These are phyloP conservation scores for Tachuris rubrigastra DNA, from an alignment of 2,113 vertebrate species.

Conservation along the genomic window DNA sequence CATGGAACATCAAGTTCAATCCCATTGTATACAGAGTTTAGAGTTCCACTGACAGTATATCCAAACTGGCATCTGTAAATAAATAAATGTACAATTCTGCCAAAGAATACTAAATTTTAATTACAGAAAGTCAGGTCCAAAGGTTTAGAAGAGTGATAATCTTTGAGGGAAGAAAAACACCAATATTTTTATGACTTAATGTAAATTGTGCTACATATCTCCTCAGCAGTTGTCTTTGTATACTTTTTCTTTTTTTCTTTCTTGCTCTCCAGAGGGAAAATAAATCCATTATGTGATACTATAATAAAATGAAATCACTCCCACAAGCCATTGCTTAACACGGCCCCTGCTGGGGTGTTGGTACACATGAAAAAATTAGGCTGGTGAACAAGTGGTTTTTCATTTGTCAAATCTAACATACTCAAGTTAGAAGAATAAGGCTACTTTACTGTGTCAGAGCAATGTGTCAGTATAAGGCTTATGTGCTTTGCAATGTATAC, in stretches of 20 bases:
- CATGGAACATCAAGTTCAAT: not conserved
- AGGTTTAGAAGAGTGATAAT: not conserved
- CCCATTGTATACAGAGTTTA: not conserved
- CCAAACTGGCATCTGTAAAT: not conserved
- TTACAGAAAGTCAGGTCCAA: not conserved
- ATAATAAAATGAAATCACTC: not conserved
- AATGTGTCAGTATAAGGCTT: not conserved
- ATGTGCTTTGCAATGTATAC: fast-evolving
- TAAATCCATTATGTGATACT: not conserved
- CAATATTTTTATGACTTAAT: not conserved
- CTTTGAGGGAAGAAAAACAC: not conserved
- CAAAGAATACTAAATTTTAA: not conserved
- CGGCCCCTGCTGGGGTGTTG: not conserved
- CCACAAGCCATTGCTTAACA: not conserved
- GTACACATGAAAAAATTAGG: not conserved
- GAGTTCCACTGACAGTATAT: not conserved
- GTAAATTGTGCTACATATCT: not conserved
- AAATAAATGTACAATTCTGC: not conserved
- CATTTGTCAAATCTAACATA: not conserved
- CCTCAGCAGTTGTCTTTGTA: not conserved
- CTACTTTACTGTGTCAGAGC: not conserved
- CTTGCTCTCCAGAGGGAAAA: not conserved
- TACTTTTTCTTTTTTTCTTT: not conserved
- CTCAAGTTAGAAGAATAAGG: not conserved
- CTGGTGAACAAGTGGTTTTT: not conserved